Evolutionary conservation across 2,888 invertebrate species (phyloP), one percentile per base, ranked within the genome.

Genomic region (Dasypogon diadema): DNA sequence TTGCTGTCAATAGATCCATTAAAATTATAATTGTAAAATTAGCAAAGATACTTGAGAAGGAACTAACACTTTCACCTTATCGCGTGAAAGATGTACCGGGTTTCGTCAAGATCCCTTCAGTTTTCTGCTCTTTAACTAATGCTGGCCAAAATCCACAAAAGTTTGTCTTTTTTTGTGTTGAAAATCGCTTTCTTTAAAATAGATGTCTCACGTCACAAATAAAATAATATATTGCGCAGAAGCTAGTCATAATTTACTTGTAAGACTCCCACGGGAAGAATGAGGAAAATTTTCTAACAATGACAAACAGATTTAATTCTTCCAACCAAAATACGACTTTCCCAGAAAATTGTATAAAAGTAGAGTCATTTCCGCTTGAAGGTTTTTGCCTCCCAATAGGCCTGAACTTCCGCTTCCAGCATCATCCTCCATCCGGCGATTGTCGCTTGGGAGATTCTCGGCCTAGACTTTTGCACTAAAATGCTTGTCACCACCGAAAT

Each of bases 241-340:
- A 48, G 16, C 12, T 8, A 48, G 48, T 48, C 12, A 30, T 30
- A 30, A 30, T 30, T 30, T 30, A 30, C 8, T n/a, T n/a, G 3
- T 48, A 14, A 48, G 5, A 37, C 12, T 16, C 5, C 16, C 48
- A 14, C 3, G 16, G 12, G 12, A 48, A 12, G 2, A 4, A 12
- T 48, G 18, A 51, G 18, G 18, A 16, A 16, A 4, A 65, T 65
- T 65, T 65, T 46, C 18, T n/a, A 30, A 12, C 24, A 14, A 65
- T 65, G 65, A 65, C 65, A 65, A 65, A 48, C 65, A 65, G 26
- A 65, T 65, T 65, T 42, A 14, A 46, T 46, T 48, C 22, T 65
- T 4, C 42, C 37, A 65, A 24, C 34, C 30, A 46, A 14, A 60
- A 42, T 37, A 34, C 37, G 60, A 34, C n/a, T 14, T 12, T 60